These are phyloP conservation scores for Coelopa frigida DNA, from an alignment of 1,140 invertebrate genomes.

Conservation along the genomic window DNA sequence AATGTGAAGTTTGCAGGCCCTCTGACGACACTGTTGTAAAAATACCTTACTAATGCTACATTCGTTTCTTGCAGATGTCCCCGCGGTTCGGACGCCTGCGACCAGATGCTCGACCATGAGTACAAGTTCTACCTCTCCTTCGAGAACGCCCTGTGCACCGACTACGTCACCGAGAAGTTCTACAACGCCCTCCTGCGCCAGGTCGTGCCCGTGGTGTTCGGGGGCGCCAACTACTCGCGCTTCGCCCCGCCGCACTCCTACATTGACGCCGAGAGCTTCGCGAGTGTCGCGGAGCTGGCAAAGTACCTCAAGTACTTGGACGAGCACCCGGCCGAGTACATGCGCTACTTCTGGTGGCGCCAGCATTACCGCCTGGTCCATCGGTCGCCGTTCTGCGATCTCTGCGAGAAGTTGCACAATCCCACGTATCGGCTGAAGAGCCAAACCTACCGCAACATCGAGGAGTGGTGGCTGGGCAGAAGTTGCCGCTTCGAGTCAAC, in stretches of 20 bases:
- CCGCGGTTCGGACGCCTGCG: slow-evolving; percentile 36
- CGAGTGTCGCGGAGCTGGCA: slow-evolving; percentile 47
- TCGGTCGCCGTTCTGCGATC: slow-evolving; percentile 33
- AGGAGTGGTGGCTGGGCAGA: slow-evolving; percentile 36
- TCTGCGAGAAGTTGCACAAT: slow-evolving; percentile 35
- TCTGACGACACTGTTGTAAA: not conserved
- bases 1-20: no score
- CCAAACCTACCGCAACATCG: slow-evolving; percentile 33
- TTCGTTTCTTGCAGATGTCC: slow-evolving; percentile 27
- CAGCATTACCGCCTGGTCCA: slow-evolving; percentile 33
- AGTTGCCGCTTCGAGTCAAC: slow-evolving; percentile 25
- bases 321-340: slow-evolving; percentile 42
- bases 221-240: slow-evolving; percentile 49
- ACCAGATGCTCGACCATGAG: slow-evolving; percentile 43
- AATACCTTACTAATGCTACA: not conserved
- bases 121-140: slow-evolving; percentile 61
- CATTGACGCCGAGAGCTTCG: slow-evolving; percentile 53
- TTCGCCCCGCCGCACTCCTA: slow-evolving; percentile 54
- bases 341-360: slow-evolving; percentile 51
- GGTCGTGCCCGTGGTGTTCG: slow-evolving; percentile 53
- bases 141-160: slow-evolving; percentile 52
- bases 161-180: slow-evolving; percentile 57
- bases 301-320: slow-evolving; percentile 48
- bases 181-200: slow-evolving; percentile 40
- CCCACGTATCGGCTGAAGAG: slow-evolving; percentile 18